Evolutionary conservation across 2,797 vertebrate species (phyloP).

Genomic region (Melanotaenia parkinsoni): DNA sequence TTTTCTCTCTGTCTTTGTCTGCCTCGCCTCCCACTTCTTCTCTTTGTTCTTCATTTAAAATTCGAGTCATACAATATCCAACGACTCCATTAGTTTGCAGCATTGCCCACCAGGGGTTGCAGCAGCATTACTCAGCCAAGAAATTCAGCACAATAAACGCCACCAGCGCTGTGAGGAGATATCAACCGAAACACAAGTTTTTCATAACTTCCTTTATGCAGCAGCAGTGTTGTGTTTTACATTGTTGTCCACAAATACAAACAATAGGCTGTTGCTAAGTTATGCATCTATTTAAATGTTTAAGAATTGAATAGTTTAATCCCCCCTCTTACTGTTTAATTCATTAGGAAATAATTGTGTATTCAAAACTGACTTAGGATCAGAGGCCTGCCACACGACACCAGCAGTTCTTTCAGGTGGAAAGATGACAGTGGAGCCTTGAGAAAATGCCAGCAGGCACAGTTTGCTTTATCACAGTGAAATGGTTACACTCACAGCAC

Average conservation of each 20-base stretch:
- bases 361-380: constrained; percentile 40
- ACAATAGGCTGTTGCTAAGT: constrained; percentile 1
- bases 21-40: constrained; percentile 59
- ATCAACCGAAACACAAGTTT: constrained; percentile 69
- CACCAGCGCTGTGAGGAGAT: constrained; percentile 61
- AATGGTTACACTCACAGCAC: constrained; percentile 69
- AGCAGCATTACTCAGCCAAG: constrained; percentile 57
- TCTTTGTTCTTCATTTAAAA: constrained; percentile 74
- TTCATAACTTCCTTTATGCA: constrained; percentile 62
- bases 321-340: neutral
- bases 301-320: neutral
- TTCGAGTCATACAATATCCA: constrained; percentile 74
- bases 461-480: constrained; percentile 71
- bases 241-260: constrained; percentile 24
- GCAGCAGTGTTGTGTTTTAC: constrained; percentile 34
- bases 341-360: constrained; percentile 34
- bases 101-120: constrained; percentile 75
- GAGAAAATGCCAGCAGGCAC: constrained; percentile 68
- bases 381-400: constrained; percentile 26
- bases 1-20: constrained; percentile 43
- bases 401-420: constrained; percentile 43
- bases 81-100: constrained; percentile 66
- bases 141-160: constrained; percentile 68
- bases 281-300: neutral
- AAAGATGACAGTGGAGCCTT: constrained; percentile 62